Evolutionary conservation across 2,113 vertebrate species (phyloP), one percentile per base, ranked within the genome.

Genomic region (Stegastes partitus): DNA sequence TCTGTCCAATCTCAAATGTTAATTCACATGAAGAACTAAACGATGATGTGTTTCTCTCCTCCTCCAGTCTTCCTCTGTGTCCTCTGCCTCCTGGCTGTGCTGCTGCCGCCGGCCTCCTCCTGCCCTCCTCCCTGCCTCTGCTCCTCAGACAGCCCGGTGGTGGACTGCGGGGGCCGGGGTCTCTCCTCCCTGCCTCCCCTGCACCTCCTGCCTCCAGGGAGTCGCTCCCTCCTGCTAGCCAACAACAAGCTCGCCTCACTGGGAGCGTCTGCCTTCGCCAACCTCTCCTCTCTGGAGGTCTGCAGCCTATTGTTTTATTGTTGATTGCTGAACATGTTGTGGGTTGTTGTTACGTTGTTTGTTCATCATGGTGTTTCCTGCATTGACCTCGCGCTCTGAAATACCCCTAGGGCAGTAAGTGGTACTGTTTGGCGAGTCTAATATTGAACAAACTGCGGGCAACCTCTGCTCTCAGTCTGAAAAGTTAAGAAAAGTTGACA

Each of bases 171-270:
- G 0, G 96, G 96, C 62, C 91, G 95, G 57, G 97, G 96, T 63
- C 96, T 99, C 84, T 94, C 95, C 10, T 83, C 95, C 9, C 94
- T 97, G 67, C 98, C 98, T 47, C 91, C 94, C 2, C 85, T 94
- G 64, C 95, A 96, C 84, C 94, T 97, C 75, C 91, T 99, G 84
- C 97, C 97, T 3, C 93, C 93, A 2, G 94, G 95, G 83, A 96
- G 95, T 53, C 96, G 94, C 77, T 96, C 95, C 85, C 96, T 99
- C 80, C 92, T 97, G 87, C 96, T 99, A 75, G 93, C 96, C 92
- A 99, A 99, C 96, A 99, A 99, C 92, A 96, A 96, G 86, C 94
- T 99, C 22, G 96, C 95, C 58, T 91, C 84, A 19, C 93, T 99
- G 85, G 95, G 96, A 0, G 93, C 92, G 73, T 89, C 94, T 28